Evolutionary conservation across 1,140 invertebrate genomes (phyloP).

Genomic region (Cryptotermes secundus): DNA sequence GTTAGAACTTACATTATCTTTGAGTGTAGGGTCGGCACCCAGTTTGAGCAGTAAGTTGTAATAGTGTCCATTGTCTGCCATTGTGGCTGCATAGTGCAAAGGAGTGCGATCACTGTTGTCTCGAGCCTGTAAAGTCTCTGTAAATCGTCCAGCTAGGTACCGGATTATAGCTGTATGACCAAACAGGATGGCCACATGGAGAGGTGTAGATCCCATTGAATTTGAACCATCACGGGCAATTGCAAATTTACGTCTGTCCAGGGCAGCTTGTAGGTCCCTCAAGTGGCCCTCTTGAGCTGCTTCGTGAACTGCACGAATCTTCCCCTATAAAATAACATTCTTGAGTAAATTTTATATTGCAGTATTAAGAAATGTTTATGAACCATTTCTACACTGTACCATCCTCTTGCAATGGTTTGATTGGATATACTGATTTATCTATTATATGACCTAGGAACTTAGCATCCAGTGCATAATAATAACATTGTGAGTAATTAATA

Average conservation of each 20-base stretch:
- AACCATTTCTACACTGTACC: no score
- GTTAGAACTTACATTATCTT: constrained; percentile 54
- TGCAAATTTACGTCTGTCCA: constrained; percentile 89
- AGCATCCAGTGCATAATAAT: no score
- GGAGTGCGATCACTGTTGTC: constrained; percentile 82
- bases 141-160: constrained; percentile 64
- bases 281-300: constrained; percentile 84
- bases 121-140: constrained; percentile 68
- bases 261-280: constrained; percentile 76
- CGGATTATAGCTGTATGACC: constrained; percentile 66
- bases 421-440: no score
- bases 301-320: constrained; percentile 83
- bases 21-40: constrained; percentile 76
- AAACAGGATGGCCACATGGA: constrained; percentile 89
- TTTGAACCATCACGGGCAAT: constrained; percentile 77
- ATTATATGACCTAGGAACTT: no score
- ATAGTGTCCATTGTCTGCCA: constrained; percentile 84
- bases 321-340: constrained; percentile 60
- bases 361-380: no score
- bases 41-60: constrained; percentile 82
- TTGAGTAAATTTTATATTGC: background rate
- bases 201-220: constrained; percentile 82
- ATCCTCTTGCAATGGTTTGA: no score
- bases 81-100: constrained; percentile 85
- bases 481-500: no score